Evolutionary conservation across 2,888 invertebrate genomes (phyloP).

Genomic region (Drosophila subsilvestris): DNA sequence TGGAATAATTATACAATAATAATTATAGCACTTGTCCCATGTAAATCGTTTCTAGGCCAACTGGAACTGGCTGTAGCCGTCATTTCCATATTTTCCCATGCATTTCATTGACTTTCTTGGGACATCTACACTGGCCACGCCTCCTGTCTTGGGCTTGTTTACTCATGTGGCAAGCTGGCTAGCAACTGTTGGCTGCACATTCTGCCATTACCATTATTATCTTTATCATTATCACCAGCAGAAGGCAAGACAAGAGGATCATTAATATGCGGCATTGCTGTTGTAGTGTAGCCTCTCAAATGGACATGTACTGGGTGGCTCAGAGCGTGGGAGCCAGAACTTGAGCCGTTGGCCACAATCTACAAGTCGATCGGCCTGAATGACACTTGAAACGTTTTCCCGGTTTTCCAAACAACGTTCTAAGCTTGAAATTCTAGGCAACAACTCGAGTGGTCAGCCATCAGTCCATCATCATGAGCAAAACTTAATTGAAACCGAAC

Average conservation of each 20-base stretch:
- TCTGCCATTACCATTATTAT: slow-evolving; percentile 26
- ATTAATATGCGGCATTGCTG: slow-evolving; percentile 66
- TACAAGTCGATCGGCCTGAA: background rate
- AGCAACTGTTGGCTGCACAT: slow-evolving; percentile 12
- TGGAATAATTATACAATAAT: background rate
- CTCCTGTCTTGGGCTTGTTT: slow-evolving; percentile 21
- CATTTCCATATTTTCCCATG: background rate
- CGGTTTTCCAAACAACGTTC: slow-evolving; percentile 1
- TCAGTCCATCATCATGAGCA: slow-evolving; percentile 3
- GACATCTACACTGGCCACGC: slow-evolving; percentile 9
- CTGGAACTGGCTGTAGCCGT: background rate
- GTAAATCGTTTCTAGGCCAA: background rate
- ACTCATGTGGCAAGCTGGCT: slow-evolving; percentile 27
- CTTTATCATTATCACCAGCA: slow-evolving; percentile 30
- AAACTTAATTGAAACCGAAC: slow-evolving; percentile 1
- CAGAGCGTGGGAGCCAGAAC: slow-evolving; percentile 43
- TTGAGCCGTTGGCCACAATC: slow-evolving; percentile 19
- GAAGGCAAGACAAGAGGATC: slow-evolving; percentile 45
- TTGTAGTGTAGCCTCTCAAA: slow-evolving; percentile 15
- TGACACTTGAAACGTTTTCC: slow-evolving; percentile 20
- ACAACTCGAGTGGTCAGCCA: slow-evolving; percentile 24
- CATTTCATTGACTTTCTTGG: slow-evolving; percentile 17
- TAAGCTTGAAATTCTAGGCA: slow-evolving; percentile 1
- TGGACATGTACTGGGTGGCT: slow-evolving; percentile 22
- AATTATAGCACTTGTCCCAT: background rate